phyloP scores from a whole-genome alignment of 2,113 vertebrate genomes.

The Notarius lentiginosus region DNA sequence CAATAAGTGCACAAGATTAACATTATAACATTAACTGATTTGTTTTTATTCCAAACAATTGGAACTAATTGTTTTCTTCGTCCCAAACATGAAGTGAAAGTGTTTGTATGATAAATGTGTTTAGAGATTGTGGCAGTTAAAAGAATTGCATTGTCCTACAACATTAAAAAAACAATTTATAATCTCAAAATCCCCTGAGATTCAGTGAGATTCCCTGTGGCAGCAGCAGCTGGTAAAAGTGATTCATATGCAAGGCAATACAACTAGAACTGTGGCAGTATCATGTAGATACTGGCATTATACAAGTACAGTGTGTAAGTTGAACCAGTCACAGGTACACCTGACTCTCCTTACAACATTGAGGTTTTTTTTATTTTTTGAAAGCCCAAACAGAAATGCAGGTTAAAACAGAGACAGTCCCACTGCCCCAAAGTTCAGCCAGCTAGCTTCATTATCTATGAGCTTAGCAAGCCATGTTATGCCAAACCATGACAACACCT shows the following conservation, averaged over 20 bases:
- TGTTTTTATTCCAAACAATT: not conserved
- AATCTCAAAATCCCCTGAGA: not conserved
- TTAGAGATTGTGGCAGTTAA: not conserved
- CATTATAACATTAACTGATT: not conserved
- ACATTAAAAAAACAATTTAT: not conserved
- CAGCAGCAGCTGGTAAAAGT: not conserved
- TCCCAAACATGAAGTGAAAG: not conserved
- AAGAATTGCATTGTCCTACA: not conserved
- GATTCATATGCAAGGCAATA: not conserved
- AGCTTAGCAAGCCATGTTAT: not conserved
- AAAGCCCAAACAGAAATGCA: not conserved
- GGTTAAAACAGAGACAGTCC: not conserved
- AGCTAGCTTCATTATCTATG: not conserved
- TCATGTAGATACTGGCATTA: not conserved
- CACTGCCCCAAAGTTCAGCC: not conserved
- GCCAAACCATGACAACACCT: not conserved
- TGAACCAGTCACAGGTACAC: not conserved
- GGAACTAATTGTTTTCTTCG: not conserved
- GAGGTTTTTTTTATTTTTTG: not conserved
- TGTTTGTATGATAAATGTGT: not conserved
- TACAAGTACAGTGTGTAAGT: not conserved
- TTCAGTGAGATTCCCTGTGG: not conserved
- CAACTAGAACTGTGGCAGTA: not conserved
- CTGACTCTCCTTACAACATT: not conserved
- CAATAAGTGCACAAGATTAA: not conserved